Conservation (phyloP, 2,888 invertebrate genomes). For the Lepidochitona cinerea region DNA sequence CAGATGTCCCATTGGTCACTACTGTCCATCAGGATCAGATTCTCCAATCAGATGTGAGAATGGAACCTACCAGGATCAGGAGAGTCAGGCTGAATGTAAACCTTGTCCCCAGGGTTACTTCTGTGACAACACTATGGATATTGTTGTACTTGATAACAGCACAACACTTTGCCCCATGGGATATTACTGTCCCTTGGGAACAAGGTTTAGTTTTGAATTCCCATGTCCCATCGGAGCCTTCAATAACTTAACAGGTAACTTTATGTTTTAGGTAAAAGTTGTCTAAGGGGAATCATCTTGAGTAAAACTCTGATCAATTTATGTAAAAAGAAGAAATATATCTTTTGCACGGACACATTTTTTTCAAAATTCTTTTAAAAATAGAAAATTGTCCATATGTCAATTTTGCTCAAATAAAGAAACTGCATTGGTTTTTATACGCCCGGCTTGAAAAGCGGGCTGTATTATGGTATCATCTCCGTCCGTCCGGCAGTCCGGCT, state of each 20-base stretch:
- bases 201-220: constrained; percentile 55
- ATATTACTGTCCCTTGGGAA: constrained; percentile 58
- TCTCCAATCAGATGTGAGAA: constrained; percentile 55
- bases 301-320: no score
- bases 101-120: constrained; percentile 63
- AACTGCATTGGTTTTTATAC: no score
- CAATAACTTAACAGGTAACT: constrained; percentile 59
- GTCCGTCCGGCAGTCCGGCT: no score
- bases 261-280: no score
- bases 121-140: constrained; percentile 66
- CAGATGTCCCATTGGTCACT: constrained; percentile 65
- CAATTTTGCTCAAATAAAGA: no score
- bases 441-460: no score
- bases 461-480: no score
- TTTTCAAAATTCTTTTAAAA: no score
- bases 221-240: constrained; percentile 67
- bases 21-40: constrained; percentile 57
- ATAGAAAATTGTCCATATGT: no score
- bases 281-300: no score
- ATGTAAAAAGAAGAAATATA: no score
- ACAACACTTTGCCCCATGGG: constrained; percentile 58
- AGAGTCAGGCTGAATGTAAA: constrained; percentile 53
- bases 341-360: no score
- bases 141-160: constrained; percentile 61
- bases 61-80: constrained; percentile 63